Percentiles rank a stretch among this genome's conserved stretches.
Evolutionary conservation across 2,113 vertebrate species (phyloP).

Genomic region (Limnothrissa miodon): DNA sequence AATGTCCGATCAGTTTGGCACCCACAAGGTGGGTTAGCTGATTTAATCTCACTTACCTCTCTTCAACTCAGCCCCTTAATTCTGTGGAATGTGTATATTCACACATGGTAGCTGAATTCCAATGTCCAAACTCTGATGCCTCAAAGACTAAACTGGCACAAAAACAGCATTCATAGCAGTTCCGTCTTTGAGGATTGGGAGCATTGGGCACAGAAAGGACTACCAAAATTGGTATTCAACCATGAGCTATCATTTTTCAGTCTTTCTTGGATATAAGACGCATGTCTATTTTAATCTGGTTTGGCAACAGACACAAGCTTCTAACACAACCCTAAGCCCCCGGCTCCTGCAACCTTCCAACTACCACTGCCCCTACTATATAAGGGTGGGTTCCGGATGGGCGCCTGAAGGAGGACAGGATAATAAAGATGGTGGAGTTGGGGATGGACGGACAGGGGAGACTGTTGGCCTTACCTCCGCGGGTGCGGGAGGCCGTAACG

Average conservation of each 20-base stretch:
- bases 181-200: too few species aligned
- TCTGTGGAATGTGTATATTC: neutral
- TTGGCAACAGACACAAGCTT: neutral
- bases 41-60: neutral
- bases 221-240: too few species aligned
- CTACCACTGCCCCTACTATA: neutral
- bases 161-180: too few species aligned
- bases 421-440: neutral
- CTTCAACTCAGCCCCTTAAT: neutral
- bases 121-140: too few species aligned
- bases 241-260: too few species aligned
- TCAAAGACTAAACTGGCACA: too few species aligned
- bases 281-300: neutral
- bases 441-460: neutral
- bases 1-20: too few species aligned
- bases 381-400: neutral
- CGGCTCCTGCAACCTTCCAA: neutral
- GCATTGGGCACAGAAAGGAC: too few species aligned
- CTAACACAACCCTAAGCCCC: neutral
- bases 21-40: too few species aligned
- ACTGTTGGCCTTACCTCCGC: conserved; percentile 76
- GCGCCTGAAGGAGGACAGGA: neutral
- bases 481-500: conserved; percentile 71
- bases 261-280: neutral
- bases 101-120: too few species aligned